Evolutionary conservation across 2,113 vertebrate species (phyloP).

Genomic region (Paedocypris sp.): DNA sequence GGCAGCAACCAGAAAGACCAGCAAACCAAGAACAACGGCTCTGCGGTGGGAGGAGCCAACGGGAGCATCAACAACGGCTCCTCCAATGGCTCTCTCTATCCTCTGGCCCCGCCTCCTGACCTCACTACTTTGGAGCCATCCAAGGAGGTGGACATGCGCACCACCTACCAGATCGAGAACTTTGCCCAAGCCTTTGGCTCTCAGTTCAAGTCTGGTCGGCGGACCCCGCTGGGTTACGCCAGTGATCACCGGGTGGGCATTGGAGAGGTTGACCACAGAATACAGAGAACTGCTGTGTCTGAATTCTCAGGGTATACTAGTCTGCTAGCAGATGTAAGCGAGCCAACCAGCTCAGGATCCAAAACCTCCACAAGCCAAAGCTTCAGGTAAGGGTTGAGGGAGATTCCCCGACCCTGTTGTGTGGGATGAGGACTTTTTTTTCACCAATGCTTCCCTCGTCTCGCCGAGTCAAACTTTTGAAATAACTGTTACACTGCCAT

Average conservation of each 20-base stretch:
- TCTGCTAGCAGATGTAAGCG: slow-evolving; percentile 95
- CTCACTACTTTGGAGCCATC: slow-evolving; percentile 80
- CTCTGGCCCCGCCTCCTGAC: slow-evolving; percentile 70
- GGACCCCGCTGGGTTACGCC: slow-evolving; percentile 88
- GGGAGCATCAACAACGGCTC: slow-evolving; percentile 24
- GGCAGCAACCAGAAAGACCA: slow-evolving; percentile 79
- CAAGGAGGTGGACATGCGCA: slow-evolving; percentile 79
- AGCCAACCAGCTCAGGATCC: slow-evolving; percentile 96
- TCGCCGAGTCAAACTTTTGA: slow-evolving; percentile 31
- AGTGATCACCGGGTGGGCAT: slow-evolving; percentile 70
- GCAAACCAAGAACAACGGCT: slow-evolving; percentile 63
- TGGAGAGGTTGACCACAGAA: slow-evolving; percentile 85
- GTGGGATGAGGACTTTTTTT: slow-evolving; percentile 26
- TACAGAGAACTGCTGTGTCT: slow-evolving; percentile 88
- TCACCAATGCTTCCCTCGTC: slow-evolving; percentile 7
- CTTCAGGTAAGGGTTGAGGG: slow-evolving; percentile 86
- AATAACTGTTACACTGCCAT: slow-evolving; percentile 91
- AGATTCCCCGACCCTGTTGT: slow-evolving; percentile 18
- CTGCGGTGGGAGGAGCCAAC: not conserved
- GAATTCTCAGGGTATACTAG: slow-evolving; percentile 99
- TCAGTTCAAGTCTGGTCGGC: slow-evolving; percentile 95
- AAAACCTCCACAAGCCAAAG: slow-evolving; percentile 98
- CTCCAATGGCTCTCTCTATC: slow-evolving; percentile 71
- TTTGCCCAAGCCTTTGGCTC: slow-evolving; percentile 98
- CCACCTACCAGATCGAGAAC: slow-evolving; percentile 98